Conservation (phyloP, 2,113 vertebrate species). For the Rhineura floridana region DNA sequence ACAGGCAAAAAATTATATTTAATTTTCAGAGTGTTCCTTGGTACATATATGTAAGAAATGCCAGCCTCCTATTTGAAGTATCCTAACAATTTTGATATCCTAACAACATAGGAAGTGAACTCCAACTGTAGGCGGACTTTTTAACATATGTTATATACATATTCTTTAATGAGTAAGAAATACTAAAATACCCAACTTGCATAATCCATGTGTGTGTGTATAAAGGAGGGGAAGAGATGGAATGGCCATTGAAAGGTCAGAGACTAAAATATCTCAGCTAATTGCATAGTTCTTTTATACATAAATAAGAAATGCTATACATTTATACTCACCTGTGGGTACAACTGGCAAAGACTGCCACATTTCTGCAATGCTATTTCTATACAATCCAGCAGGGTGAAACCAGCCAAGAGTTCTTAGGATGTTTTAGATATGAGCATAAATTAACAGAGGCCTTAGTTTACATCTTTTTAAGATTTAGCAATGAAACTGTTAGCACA, state of each 20-base stretch:
- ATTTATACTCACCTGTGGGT: background rate
- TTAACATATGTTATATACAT: background rate
- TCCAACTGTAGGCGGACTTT: background rate
- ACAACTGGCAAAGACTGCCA: background rate
- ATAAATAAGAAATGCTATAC: background rate
- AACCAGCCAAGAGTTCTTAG: background rate
- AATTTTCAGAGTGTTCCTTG: background rate
- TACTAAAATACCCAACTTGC: background rate
- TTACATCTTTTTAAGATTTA: background rate
- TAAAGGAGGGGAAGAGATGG: background rate
- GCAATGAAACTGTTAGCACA: background rate
- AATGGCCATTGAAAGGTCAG: background rate
- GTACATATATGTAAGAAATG: background rate
- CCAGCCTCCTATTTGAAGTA: background rate
- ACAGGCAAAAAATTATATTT: background rate
- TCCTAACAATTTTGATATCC: background rate
- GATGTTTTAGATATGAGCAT: background rate
- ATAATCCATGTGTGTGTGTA: background rate
- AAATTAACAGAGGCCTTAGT: background rate
- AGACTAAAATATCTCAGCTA: background rate
- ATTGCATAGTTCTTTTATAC: background rate
- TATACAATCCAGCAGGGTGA: background rate
- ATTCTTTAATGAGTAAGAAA: background rate
- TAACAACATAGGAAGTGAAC: background rate
- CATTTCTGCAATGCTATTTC: slow-evolving; percentile 6